Evolutionary conservation across 2,888 invertebrate genomes (phyloP).

Genomic region (Phengaris arion): DNA sequence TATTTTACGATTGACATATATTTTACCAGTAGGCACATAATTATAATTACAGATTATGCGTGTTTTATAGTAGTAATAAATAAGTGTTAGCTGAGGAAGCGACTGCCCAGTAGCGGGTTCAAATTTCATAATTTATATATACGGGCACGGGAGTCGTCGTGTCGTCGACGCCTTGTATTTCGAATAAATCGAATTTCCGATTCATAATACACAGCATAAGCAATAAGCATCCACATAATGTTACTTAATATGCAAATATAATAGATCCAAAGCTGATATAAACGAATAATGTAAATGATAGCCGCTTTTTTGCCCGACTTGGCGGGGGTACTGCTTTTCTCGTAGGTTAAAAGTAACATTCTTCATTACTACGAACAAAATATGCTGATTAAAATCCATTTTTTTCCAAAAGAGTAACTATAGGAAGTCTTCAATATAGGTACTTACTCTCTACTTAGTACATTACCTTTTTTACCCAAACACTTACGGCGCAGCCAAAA

Average conservation of each 20-base stretch:
- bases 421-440: too few species aligned
- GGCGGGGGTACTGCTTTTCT: too few species aligned
- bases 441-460: too few species aligned
- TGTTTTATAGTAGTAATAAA: not conserved
- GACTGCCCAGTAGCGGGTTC: slow-evolving; percentile 2
- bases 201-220: not conserved
- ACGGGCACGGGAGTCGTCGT: not conserved
- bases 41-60: not conserved
- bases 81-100: not conserved
- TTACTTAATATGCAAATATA: not conserved
- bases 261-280: not conserved
- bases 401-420: too few species aligned
- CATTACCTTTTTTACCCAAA: too few species aligned
- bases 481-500: too few species aligned
- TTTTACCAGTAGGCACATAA: not conserved
- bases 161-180: slow-evolving; percentile 25
- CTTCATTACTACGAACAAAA: too few species aligned
- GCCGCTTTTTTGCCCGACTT: too few species aligned
- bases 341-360: too few species aligned
- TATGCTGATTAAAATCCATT: too few species aligned
- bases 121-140: not conserved
- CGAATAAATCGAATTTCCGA: slow-evolving; percentile 17
- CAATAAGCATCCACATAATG: not conserved
- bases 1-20: not conserved
- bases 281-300: too few species aligned